phyloP scores from a whole-genome alignment of 1,140 invertebrate genomes.

The Harlomillsia oculata region DNA sequence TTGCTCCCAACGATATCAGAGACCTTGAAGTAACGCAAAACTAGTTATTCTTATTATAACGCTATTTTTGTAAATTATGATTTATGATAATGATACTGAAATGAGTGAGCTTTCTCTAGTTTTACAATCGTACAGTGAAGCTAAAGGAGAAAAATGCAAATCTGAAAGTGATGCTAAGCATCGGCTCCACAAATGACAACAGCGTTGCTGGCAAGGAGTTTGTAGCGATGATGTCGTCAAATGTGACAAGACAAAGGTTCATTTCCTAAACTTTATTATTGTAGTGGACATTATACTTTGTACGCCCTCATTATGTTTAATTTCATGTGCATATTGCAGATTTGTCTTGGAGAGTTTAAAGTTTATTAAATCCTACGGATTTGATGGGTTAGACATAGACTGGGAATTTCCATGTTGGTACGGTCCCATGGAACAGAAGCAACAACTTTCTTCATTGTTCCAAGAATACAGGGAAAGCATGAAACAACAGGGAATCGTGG shows the following conservation, averaged over 20 bases:
- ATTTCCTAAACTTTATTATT: not conserved
- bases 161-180: slow-evolving; percentile 65
- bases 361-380: slow-evolving; percentile 49
- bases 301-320: not conserved
- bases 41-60: not conserved
- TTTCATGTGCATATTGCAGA: slow-evolving; percentile 37
- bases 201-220: slow-evolving; percentile 55
- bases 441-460: slow-evolving; percentile 60
- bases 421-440: slow-evolving; percentile 49
- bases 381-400: slow-evolving; percentile 75
- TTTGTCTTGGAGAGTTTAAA: slow-evolving; percentile 59
- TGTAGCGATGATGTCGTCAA: slow-evolving; percentile 56
- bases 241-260: slow-evolving; percentile 53
- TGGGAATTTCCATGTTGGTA: slow-evolving; percentile 70
- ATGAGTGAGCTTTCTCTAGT: slow-evolving; percentile 24
- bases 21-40: slow-evolving; percentile 38
- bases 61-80: slow-evolving; percentile 3
- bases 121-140: slow-evolving; percentile 47
- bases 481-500: slow-evolving; percentile 46
- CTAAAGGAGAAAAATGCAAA: slow-evolving; percentile 56
- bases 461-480: slow-evolving; percentile 58
- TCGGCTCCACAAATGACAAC: slow-evolving; percentile 44
- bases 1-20: slow-evolving; percentile 43
- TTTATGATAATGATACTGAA: not conserved
- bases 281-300: not conserved